Evolutionary conservation across 2,888 invertebrate species (phyloP), one percentile per base, ranked within the genome.

Genomic region (Acanthosoma haemorrhoidale): DNA sequence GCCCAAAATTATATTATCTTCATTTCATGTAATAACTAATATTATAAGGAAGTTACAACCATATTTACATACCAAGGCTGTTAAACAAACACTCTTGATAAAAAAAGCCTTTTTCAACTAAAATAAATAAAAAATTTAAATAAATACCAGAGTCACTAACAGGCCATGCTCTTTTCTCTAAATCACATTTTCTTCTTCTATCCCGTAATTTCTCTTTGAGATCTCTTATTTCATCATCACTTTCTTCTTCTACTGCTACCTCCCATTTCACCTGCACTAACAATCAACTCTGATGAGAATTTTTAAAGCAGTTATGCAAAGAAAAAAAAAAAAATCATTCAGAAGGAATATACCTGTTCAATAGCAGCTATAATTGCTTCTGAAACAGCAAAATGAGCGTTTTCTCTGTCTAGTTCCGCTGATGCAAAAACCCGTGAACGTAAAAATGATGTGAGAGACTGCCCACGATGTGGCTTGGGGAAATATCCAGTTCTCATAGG

Each of bases 301-400:
- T 41, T 5, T 41, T 5, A 41, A 41, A 13, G 15, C 15, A 15
- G 15, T 6, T 36, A 9, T 36, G 8, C 8, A 36, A 13, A 36
- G 13, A 36, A 13, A 36, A 36, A 8, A 9, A 36, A 36, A 36
- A 8, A 61, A 31, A 21, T 60, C 13, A 25, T 63, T 4, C 18
- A 36, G n/a, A n/a, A 25, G 21, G 51, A n/a, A 18, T 18, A 21
- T 71, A 82, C 81, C 77, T 88, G 87, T 77, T 92, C 92, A 74
- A 92, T 89, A 13, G 90, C 91, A 8, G 90, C 86, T 73, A 92
- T 92, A 77, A 92, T 86, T 0, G 91, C 91, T 80, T 93, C 92
- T 2, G 89, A 90, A 73, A 92, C 87, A 77, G 86, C 88, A 79
- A 93, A 92, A 81, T 93, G 92, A 0, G 92, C 91, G 81, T 92